Base-by-base conservation (phyloP, 2,797 vertebrate species). In the Phalloptychus januarius region DNA sequence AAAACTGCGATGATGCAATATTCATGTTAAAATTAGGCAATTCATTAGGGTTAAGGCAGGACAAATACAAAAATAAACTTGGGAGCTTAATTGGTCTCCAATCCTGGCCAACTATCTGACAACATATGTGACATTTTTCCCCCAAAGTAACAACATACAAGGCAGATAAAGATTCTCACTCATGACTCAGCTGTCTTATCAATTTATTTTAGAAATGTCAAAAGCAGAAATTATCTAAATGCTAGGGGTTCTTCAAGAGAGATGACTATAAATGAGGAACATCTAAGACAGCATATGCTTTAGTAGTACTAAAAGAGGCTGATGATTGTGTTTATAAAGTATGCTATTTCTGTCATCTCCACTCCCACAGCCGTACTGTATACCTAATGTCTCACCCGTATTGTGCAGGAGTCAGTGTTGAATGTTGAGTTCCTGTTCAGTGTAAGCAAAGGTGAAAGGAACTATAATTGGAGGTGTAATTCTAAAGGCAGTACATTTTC, bases 271-370 rank as follows among this genome's bases (percentile, higher is more conserved):
- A 25, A 3, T 25, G 23, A 84, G 86, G 88, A 61, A 83, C 77
- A 79, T 52, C 23, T 52, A 52, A 52, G 50, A 23, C 79, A 95
- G 87, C 93, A 94, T 90, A 94, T 91, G 92, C 83, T 89, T 89
- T 85, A 88, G 92, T 87, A 81, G 86, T 88, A 86, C 86, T 93
- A 92, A 94, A 94, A 93, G 89, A 87, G 84, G 87, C 88, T 87
- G 90, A 86, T 93, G 92, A 93, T 94, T 94, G 93, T 95, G 88
- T 95, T 95, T 93, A 90, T 92, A 91, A 93, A 93, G 89, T 94
- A 94, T 94, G 95, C 94, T 46, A 80, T 84, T 92, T 89, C 16
- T 36, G 20, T 20, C 1, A 20, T 8, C 7, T 36, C 7, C 33
- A 16, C 18, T 36, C 61, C 15, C 61, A 8, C 15, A 61, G 56